These are phyloP conservation scores for Trichomycterus rosablanca DNA, from an alignment of 2,113 vertebrate species.

Conservation along the genomic window DNA sequence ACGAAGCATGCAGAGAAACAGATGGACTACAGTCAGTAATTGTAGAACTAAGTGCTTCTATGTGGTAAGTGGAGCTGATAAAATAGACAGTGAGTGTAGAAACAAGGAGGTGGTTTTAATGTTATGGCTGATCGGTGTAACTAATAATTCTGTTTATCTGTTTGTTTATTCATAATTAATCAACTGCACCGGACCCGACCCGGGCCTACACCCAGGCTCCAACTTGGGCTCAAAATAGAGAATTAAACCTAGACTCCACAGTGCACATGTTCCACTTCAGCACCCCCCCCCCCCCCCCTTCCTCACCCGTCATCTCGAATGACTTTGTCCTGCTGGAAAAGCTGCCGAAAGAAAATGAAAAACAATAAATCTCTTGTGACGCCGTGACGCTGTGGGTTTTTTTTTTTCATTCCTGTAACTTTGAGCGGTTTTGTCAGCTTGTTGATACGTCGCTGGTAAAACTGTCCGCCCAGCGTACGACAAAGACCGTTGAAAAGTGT, in stretches of 20 bases:
- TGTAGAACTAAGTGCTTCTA: too few relatives aligned
- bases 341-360: constrained; percentile 40
- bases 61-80: too few relatives aligned
- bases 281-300: too few relatives aligned
- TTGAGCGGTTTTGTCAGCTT: constrained; percentile 10
- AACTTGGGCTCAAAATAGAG: too few relatives aligned
- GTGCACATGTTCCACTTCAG: constrained; percentile 38
- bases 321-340: constrained; percentile 36
- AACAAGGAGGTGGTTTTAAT: too few relatives aligned
- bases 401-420: constrained; percentile 13
- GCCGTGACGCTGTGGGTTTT: too few relatives aligned
- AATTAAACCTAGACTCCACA: constrained; percentile 39
- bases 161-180: too few relatives aligned
- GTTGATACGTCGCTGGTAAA: neutral
- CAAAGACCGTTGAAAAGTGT: neutral
- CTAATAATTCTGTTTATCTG: too few relatives aligned
- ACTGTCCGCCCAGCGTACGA: neutral
- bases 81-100: too few relatives aligned
- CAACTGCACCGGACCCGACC: constrained; percentile 58
- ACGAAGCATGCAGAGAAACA: too few relatives aligned
- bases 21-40: too few relatives aligned
- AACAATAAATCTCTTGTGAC: constrained; percentile 34
- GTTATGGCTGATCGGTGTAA: too few relatives aligned
- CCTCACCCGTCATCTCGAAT: constrained; percentile 28
- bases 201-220: constrained; percentile 15